phyloP scores from a whole-genome alignment of 2,797 vertebrate genomes.

The Pristis pectinata region DNA sequence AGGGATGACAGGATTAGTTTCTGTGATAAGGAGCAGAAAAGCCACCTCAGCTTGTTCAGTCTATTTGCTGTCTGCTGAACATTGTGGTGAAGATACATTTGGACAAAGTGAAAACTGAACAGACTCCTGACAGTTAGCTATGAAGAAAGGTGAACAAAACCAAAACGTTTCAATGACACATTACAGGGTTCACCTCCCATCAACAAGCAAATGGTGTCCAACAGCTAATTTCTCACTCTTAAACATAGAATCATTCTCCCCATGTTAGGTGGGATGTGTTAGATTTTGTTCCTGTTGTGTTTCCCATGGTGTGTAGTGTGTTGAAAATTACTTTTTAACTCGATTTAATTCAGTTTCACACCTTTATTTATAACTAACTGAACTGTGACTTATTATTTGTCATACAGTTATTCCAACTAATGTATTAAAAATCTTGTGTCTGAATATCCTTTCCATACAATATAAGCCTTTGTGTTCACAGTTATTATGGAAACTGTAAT shows the following conservation, averaged over 20 bases:
- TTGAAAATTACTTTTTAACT: constrained; percentile 24
- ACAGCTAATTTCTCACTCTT: background rate
- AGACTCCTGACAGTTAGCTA: background rate
- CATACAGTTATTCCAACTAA: constrained; percentile 15
- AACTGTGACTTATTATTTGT: background rate
- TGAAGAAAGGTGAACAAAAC: background rate
- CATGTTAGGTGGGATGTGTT: constrained; percentile 22
- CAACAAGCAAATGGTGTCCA: background rate
- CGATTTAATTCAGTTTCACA: background rate
- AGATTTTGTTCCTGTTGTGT: constrained; percentile 24
- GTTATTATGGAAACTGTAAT: background rate
- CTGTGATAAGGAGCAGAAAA: too few species aligned
- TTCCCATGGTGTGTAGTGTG: background rate
- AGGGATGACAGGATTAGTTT: background rate
- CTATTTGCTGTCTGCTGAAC: background rate
- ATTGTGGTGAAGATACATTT: background rate
- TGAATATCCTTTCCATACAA: background rate
- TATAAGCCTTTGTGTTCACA: background rate
- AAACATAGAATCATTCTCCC: background rate
- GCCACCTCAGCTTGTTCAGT: background rate
- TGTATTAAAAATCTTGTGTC: background rate
- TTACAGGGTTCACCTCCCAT: background rate
- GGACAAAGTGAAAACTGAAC: background rate
- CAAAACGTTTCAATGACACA: background rate
- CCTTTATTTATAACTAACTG: constrained; percentile 10